These are phyloP conservation scores for Gadus macrocephalus DNA, from an alignment of 2,113 vertebrate genomes.

Conservation along the genomic window DNA sequence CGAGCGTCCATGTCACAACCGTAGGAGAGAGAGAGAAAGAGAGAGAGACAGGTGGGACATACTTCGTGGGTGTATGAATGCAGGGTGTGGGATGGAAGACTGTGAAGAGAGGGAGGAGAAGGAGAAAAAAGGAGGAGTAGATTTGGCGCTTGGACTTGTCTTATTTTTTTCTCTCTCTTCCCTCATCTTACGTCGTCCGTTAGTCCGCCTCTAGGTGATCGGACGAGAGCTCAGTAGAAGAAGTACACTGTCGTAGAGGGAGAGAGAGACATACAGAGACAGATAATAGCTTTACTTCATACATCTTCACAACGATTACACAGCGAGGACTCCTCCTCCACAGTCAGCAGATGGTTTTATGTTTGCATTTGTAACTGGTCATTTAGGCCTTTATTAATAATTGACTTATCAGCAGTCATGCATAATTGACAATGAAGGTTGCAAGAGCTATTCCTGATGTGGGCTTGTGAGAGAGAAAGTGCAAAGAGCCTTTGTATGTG, in stretches of 20 bases:
- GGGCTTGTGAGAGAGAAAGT: not conserved
- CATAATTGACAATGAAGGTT: conserved; percentile 31
- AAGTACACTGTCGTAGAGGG: conserved; percentile 67
- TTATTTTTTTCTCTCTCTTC: conserved; percentile 26
- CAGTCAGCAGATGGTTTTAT: not conserved
- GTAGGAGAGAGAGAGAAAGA: conserved; percentile 31
- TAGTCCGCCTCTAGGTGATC: conserved; percentile 46
- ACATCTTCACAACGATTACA: not conserved
- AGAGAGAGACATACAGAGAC: not conserved
- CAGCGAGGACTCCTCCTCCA: not conserved
- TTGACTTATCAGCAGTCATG: conserved; percentile 32
- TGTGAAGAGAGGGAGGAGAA: conserved; percentile 43
- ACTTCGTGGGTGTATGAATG: conserved; percentile 51
- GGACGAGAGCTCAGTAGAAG: conserved; percentile 68
- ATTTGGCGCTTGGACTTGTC: conserved; percentile 39
- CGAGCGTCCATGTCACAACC: conserved; percentile 32
- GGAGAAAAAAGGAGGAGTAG: conserved; percentile 29
- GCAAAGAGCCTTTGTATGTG: not conserved
- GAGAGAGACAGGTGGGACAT: conserved; percentile 36
- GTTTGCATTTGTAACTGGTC: conserved; percentile 1
- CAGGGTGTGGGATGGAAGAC: conserved; percentile 60
- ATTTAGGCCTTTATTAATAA: conserved; percentile 28
- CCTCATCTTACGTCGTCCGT: conserved; percentile 45
- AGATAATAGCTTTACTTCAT: not conserved
- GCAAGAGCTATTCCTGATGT: not conserved